Evolutionary conservation across 2,888 invertebrate genomes (phyloP).

Genomic region (Cacoxenus indagator): DNA sequence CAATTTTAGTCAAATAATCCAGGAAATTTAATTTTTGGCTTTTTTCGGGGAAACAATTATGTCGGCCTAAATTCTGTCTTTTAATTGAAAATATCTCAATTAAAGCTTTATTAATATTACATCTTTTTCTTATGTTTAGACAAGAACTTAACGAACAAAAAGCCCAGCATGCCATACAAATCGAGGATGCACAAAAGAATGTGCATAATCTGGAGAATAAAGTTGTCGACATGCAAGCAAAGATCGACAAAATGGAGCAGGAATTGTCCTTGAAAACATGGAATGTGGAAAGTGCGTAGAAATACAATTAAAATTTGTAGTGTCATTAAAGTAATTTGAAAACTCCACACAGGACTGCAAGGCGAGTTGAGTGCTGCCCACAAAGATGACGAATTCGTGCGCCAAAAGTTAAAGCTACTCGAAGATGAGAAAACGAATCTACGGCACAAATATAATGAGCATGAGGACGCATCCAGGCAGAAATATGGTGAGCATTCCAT

Average conservation of each 20-base stretch:
- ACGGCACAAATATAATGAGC: conserved; percentile 66
- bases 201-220: conserved; percentile 65
- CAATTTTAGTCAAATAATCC: no score
- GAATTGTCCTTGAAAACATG: conserved; percentile 69
- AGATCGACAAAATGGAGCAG: conserved; percentile 67
- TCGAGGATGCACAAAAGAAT: conserved; percentile 68
- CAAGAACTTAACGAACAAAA: conserved; percentile 68
- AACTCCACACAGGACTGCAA: conserved; percentile 62
- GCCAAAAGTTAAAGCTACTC: conserved; percentile 66
- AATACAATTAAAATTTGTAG: neutral
- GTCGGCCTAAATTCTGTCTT: no score
- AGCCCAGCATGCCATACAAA: conserved; percentile 65
- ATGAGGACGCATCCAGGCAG: conserved; percentile 66
- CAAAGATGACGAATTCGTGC: conserved; percentile 69
- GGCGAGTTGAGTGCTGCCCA: conserved; percentile 68
- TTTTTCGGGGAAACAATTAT: no score
- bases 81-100: no score
- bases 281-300: conserved; percentile 69
- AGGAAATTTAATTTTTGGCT: no score
- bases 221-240: conserved; percentile 64
- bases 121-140: conserved; percentile 49
- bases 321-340: neutral
- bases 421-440: conserved; percentile 67
- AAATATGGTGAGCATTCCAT: conserved; percentile 61
- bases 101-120: conserved; percentile 15